phyloP scores from a whole-genome alignment of 2,797 vertebrate species.

The Rhinichthys osculus region DNA sequence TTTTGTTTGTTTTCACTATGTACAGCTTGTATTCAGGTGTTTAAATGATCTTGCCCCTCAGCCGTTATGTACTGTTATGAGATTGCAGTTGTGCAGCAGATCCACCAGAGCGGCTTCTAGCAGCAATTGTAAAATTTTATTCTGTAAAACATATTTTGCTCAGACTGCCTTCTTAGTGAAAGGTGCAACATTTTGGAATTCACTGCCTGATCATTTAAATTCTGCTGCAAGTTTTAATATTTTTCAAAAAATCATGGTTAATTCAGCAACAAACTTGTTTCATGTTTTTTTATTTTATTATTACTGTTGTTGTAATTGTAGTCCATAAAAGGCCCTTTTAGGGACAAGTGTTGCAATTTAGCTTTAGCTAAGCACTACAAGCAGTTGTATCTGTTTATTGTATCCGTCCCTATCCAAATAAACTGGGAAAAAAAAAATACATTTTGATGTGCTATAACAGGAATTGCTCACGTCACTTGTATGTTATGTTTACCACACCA shows the following conservation, averaged over 20 bases:
- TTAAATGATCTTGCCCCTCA: too few species aligned
- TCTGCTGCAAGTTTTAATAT: background rate
- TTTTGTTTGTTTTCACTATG: background rate
- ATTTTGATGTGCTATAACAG: background rate
- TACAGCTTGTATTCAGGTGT: too few species aligned
- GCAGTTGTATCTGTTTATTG: too few species aligned
- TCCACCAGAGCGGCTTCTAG: background rate
- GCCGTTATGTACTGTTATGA: background rate
- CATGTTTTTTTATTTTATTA: too few species aligned
- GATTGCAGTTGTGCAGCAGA: background rate
- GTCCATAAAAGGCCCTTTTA: too few species aligned
- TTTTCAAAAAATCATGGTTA: too few species aligned
- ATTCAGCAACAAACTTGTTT: background rate
- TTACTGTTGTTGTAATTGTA: background rate
- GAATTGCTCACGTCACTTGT: background rate
- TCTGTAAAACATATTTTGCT: background rate
- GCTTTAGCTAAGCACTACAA: too few species aligned
- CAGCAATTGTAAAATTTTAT: too few species aligned
- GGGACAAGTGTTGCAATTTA: too few species aligned
- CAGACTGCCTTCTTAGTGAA: background rate
- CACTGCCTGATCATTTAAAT: background rate
- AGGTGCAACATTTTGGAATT: background rate
- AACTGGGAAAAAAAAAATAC: too few species aligned
- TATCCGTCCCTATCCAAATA: too few species aligned
- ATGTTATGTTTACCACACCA: background rate